phyloP scores from a whole-genome alignment of 2,113 vertebrate genomes.

The Hassar affinis region DNA sequence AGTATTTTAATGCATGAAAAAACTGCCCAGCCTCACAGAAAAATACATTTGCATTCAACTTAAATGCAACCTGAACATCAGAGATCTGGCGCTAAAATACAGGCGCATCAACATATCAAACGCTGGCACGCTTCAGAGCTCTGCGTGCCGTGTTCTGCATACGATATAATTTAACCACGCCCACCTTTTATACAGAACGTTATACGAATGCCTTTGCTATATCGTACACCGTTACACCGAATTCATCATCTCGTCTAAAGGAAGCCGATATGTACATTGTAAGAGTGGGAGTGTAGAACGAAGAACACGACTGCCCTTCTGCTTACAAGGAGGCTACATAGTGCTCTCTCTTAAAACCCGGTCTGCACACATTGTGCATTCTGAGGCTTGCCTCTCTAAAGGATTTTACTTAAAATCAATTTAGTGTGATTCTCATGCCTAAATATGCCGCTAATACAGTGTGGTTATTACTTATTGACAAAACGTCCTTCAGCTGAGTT shows the following conservation, averaged over 20 bases:
- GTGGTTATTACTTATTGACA: conserved; percentile 63
- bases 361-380: conserved; percentile 26
- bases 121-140: background rate
- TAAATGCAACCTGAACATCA: background rate
- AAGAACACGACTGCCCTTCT: background rate
- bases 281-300: too few species aligned
- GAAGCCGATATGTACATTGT: background rate
- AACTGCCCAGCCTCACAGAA: background rate
- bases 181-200: background rate
- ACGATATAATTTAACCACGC: background rate
- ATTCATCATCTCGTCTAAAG: conserved; percentile 2
- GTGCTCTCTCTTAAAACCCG: conserved; percentile 22
- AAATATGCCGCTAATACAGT: conserved; percentile 58
- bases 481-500: conserved; percentile 52
- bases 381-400: conserved; percentile 31
- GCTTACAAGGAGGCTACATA: background rate
- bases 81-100: background rate
- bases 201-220: background rate
- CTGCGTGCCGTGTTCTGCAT: background rate
- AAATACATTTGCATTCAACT: background rate
- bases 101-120: background rate
- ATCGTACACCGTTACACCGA: background rate
- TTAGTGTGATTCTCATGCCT: conserved; percentile 53
- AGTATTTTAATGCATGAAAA: background rate
- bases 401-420: conserved; percentile 57